phyloP scores from a whole-genome alignment of 2,113 vertebrate species.

The Antennarius striatus region DNA sequence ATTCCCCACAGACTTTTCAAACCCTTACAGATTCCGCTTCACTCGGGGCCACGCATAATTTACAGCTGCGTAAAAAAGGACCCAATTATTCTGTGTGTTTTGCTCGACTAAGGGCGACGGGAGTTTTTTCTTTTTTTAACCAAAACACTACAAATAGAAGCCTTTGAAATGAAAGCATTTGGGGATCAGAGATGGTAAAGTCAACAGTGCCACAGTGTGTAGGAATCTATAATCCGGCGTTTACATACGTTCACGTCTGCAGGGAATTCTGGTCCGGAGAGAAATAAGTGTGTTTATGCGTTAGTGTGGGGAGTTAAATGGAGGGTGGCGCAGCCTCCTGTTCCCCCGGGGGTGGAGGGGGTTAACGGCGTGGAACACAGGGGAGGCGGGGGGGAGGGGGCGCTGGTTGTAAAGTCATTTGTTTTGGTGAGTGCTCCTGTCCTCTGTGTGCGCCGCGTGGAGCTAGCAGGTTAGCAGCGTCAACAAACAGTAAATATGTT shows the following conservation, averaged over 20 bases:
- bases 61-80: slow-evolving; percentile 46
- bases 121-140: slow-evolving; percentile 57
- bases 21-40: slow-evolving; percentile 46
- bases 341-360: slow-evolving; percentile 39
- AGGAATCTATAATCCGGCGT: slow-evolving; percentile 68
- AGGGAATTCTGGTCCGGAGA: slow-evolving; percentile 58
- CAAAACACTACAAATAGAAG: slow-evolving; percentile 52
- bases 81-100: slow-evolving; percentile 64
- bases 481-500: background rate
- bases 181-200: slow-evolving; percentile 57
- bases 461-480: background rate
- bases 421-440: slow-evolving; percentile 31
- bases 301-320: slow-evolving; percentile 6
- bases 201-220: slow-evolving; percentile 67
- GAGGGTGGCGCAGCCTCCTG: slow-evolving; percentile 19
- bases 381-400: background rate
- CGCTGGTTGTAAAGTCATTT: slow-evolving; percentile 37
- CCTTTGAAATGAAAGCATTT: slow-evolving; percentile 69
- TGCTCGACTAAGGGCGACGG: slow-evolving; percentile 48
- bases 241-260: slow-evolving; percentile 29
- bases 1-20: slow-evolving; percentile 38
- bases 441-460: too few species aligned
- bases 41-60: slow-evolving; percentile 70
- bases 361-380: slow-evolving; percentile 19
- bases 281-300: slow-evolving; percentile 28